Conservation (phyloP, 1,140 invertebrate species). For the Diachasma alloeum region DNA sequence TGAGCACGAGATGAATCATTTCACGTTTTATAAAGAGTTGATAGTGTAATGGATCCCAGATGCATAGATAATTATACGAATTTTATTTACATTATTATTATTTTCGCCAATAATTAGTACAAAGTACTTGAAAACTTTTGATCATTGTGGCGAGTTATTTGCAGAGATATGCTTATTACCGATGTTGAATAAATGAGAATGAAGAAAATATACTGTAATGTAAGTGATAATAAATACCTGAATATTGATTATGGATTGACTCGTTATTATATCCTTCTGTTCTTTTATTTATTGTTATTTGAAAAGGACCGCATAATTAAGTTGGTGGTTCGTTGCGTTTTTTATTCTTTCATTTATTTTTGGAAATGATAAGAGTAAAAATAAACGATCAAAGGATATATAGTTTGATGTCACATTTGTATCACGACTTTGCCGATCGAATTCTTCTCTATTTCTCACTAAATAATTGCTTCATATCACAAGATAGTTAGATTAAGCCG, state of each 20-base stretch:
- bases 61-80: conserved; percentile 3
- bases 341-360: too few species aligned
- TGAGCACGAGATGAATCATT: background rate
- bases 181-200: conserved; percentile 44
- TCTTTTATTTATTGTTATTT: background rate
- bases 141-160: conserved; percentile 48
- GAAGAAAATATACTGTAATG: conserved; percentile 46
- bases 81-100: background rate
- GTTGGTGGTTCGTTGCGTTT: too few species aligned
- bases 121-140: conserved; percentile 35
- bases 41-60: conserved; percentile 8
- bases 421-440: too few species aligned
- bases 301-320: too few species aligned
- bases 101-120: conserved; percentile 39
- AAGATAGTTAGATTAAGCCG: too few species aligned
- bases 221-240: conserved; percentile 56
- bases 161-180: conserved; percentile 50
- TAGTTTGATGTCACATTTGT: too few species aligned
- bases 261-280: conserved; percentile 5
- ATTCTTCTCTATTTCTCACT: too few species aligned
- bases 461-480: too few species aligned
- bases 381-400: too few species aligned
- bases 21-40: conserved; percentile 18
- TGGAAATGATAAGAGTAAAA: too few species aligned
- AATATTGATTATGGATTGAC: conserved; percentile 17